A percentile compares a stretch with the other conserved stretches of the same genome.
Evolutionary conservation across 2,797 vertebrate species (phyloP).

Genomic region (Cossypha niveicapilla): DNA sequence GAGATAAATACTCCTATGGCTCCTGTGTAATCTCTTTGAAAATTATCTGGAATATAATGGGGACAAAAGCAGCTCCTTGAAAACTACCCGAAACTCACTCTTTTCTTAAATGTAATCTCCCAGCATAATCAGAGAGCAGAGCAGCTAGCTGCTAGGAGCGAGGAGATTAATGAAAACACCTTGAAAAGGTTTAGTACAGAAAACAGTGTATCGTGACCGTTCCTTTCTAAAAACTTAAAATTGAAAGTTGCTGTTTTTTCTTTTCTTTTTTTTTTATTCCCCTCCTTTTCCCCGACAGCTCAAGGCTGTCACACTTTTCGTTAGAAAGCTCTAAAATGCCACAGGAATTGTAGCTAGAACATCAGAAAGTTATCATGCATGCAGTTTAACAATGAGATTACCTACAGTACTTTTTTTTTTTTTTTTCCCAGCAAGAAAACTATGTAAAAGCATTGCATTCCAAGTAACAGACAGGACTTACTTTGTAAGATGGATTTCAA

Average conservation of each 20-base stretch:
- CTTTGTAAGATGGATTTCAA: constrained; percentile 61
- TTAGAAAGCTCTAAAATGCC: constrained; percentile 2
- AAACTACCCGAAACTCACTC: constrained; percentile 26
- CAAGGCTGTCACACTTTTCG: not conserved
- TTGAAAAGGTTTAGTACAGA: not conserved
- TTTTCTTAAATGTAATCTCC: constrained; percentile 20
- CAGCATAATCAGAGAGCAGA: not conserved
- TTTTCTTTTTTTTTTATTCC: not conserved
- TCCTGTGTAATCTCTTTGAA: constrained; percentile 31
- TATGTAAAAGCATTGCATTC: constrained; percentile 12
- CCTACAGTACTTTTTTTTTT: not conserved
- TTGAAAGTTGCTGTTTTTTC: not conserved
- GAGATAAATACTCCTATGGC: constrained; percentile 47
- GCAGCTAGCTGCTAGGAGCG: not conserved
- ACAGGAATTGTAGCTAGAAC: not conserved
- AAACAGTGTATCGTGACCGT: not conserved
- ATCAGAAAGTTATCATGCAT: constrained; percentile 17
- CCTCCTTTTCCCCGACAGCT: not conserved
- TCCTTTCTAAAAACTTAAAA: constrained; percentile 44
- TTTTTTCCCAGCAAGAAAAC: not conserved
- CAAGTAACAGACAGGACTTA: constrained; percentile 55
- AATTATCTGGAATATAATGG: constrained; percentile 32
- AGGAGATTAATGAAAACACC: constrained; percentile 12
- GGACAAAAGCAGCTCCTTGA: constrained; percentile 53
- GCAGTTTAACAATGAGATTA: not conserved